phyloP scores from a whole-genome alignment of 2,797 vertebrate genomes.

The Pseudochirops cupreus region DNA sequence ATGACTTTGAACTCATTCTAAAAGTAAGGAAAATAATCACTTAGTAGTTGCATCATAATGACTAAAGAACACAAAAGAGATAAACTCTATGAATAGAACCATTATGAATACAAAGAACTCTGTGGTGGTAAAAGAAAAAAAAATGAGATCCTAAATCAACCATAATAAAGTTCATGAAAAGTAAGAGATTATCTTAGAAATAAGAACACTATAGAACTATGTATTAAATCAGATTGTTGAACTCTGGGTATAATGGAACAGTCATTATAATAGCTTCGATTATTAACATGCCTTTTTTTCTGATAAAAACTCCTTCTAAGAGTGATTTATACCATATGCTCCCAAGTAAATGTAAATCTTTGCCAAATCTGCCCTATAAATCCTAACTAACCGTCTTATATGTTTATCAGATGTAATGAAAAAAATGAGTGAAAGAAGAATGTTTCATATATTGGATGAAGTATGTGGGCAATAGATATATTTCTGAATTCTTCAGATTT shows the following conservation, averaged over 20 bases:
- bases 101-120: not conserved
- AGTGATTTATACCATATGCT: not conserved
- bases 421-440: slow-evolving; percentile 39
- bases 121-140: not conserved
- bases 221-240: not conserved
- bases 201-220: not conserved
- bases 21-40: not conserved
- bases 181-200: not conserved
- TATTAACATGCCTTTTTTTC: not conserved
- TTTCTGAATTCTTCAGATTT: not conserved
- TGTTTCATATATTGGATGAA: not conserved
- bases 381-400: not conserved
- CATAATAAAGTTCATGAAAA: not conserved
- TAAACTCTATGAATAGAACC: not conserved
- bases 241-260: not conserved
- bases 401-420: not conserved
- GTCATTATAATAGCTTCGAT: slow-evolving; percentile 1
- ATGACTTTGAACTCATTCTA: not conserved
- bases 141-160: not conserved
- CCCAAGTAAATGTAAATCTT: not conserved
- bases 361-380: not conserved
- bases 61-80: not conserved
- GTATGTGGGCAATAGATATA: not conserved
- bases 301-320: slow-evolving; percentile 3
- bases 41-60: not conserved